Conservation (phyloP, 53 echinoderm and acorn worm genomes). For the Temnopleurus reevesii region DNA sequence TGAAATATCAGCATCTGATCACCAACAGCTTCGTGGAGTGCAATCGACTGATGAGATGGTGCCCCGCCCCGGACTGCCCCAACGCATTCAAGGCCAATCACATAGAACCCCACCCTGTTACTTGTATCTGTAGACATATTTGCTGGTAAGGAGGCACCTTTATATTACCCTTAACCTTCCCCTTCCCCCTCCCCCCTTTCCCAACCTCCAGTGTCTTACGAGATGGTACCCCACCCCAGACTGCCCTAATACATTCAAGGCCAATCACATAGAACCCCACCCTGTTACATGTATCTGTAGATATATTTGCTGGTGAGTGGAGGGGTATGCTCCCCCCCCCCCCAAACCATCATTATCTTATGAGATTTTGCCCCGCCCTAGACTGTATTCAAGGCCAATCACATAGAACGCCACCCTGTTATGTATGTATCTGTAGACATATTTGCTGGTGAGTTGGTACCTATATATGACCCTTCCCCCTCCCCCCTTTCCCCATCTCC, state of each 20-base stretch:
- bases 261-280: slow-evolving; percentile 83
- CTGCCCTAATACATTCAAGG: slow-evolving; percentile 95
- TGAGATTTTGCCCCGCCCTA: slow-evolving; percentile 90
- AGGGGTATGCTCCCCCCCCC: neutral
- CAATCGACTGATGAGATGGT: slow-evolving; percentile 97
- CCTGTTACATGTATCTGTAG: slow-evolving; percentile 90
- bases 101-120: slow-evolving; percentile 83
- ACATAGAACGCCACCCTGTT: slow-evolving; percentile 79
- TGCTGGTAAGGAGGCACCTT: slow-evolving; percentile 71
- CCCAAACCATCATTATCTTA: slow-evolving; percentile 75
- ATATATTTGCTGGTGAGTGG: slow-evolving; percentile 91
- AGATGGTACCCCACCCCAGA: slow-evolving; percentile 99
- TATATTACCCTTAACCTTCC: neutral
- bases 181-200: no score
- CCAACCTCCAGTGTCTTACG: no score
- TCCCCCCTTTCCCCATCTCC: slow-evolving; percentile 55
- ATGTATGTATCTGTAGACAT: slow-evolving; percentile 82
- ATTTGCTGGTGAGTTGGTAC: slow-evolving; percentile 88
- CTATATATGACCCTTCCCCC: neutral
- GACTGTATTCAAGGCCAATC: slow-evolving; percentile 91
- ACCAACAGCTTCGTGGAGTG: slow-evolving; percentile 99
- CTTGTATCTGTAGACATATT: slow-evolving; percentile 83
- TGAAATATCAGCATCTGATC: slow-evolving; percentile 99
- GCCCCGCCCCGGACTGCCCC: slow-evolving; percentile 99
- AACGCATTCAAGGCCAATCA: slow-evolving; percentile 93